These are phyloP conservation scores for Leptoteleia sp. DNA, from an alignment of 1,140 invertebrate genomes.

Conservation along the genomic window DNA sequence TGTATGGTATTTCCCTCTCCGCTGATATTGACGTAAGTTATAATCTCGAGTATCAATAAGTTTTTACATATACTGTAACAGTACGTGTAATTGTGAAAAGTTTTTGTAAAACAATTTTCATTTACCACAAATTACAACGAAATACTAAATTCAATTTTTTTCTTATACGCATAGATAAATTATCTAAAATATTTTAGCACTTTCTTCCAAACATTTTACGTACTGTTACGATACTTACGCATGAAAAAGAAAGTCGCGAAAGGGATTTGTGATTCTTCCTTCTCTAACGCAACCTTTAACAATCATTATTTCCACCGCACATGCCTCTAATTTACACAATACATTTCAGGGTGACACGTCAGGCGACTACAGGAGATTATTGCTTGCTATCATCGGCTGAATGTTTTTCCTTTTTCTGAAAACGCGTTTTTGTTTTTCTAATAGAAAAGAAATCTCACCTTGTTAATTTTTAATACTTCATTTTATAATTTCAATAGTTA, in stretches of 20 bases:
- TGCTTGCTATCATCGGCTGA: conserved; percentile 91
- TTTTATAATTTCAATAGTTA: conserved; percentile 15
- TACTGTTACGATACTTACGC: conserved; percentile 3
- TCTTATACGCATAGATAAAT: too few species aligned
- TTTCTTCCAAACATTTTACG: too few species aligned
- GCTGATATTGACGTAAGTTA: conserved; percentile 90
- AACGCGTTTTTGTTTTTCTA: conserved; percentile 9
- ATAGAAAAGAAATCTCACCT: background rate
- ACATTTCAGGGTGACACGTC: conserved; percentile 92
- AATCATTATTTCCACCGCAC: conserved; percentile 42
- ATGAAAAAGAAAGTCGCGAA: background rate
- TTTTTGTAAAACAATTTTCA: too few species aligned
- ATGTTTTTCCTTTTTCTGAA: conserved; percentile 52
- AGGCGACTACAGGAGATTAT: conserved; percentile 94
- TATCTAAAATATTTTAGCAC: too few species aligned
- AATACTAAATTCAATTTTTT: too few species aligned
- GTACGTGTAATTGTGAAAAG: too few species aligned
- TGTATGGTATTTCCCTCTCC: conserved; percentile 90
- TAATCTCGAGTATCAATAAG: too few species aligned
- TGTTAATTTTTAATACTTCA: conserved; percentile 16
- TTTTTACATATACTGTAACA: too few species aligned
- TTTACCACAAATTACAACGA: too few species aligned
- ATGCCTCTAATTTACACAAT: conserved; percentile 71
- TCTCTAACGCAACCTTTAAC: conserved; percentile 49
- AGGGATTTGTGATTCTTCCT: background rate